These are phyloP conservation scores for Pollachius pollachius DNA, from an alignment of 2,113 vertebrate species.

Conservation along the genomic window DNA sequence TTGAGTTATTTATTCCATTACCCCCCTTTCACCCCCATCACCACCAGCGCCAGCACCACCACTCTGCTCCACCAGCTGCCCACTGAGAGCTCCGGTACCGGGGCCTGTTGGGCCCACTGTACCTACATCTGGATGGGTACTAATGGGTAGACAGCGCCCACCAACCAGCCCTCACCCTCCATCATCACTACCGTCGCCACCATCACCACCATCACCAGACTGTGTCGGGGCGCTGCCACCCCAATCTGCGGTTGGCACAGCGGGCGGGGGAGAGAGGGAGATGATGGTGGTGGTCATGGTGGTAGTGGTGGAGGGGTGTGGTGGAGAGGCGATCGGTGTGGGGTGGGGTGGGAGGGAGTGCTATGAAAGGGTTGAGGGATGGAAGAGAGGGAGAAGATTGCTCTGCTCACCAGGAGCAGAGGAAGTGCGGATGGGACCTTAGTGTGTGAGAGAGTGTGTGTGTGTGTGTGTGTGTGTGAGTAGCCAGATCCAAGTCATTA, in stretches of 20 bases:
- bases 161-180: too few species aligned
- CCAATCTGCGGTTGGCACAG: too few species aligned
- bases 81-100: conserved; percentile 59
- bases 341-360: conserved; percentile 16
- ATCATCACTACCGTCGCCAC: too few species aligned
- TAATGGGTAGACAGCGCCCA: too few species aligned
- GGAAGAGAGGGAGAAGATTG: conserved; percentile 44
- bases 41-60: conserved; percentile 11
- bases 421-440: conserved; percentile 50
- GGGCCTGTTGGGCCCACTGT: conserved; percentile 32
- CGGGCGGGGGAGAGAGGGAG: too few species aligned
- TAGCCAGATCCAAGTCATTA: conserved; percentile 65
- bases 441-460: conserved; percentile 34
- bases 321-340: too few species aligned
- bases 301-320: not conserved
- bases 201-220: too few species aligned
- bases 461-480: conserved; percentile 29
- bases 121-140: too few species aligned
- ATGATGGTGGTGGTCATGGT: not conserved
- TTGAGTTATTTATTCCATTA: conserved; percentile 77
- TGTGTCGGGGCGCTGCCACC: too few species aligned
- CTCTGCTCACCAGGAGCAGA: conserved; percentile 44
- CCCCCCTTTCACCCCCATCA: conserved; percentile 53
- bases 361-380: conserved; percentile 11
- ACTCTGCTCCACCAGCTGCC: conserved; percentile 52